Percentiles rank a stretch among this genome's conserved stretches.
Evolutionary conservation across 2,888 invertebrate genomes (phyloP).

Genomic region (Apodemia duryi): DNA sequence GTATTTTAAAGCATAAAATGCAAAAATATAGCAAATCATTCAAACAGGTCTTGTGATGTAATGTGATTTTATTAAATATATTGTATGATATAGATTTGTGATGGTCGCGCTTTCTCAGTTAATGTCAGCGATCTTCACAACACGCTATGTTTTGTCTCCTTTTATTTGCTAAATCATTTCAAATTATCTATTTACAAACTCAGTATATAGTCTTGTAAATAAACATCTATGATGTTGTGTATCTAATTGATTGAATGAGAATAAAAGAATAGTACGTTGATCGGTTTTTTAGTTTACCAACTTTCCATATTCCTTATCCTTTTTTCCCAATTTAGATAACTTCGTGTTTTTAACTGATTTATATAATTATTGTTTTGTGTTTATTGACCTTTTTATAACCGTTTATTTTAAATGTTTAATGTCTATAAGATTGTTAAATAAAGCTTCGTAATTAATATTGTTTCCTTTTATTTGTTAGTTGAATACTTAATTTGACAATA

Average conservation of each 20-base stretch:
- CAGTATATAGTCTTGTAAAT: slow-evolving; percentile 67
- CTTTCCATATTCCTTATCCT: slow-evolving; percentile 23
- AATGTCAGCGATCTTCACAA: slow-evolving; percentile 42
- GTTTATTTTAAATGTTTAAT: neutral
- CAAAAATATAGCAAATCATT: slow-evolving; percentile 31
- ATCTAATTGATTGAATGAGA: slow-evolving; percentile 67
- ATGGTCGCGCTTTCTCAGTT: slow-evolving; percentile 40
- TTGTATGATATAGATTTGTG: slow-evolving; percentile 35
- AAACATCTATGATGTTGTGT: slow-evolving; percentile 71
- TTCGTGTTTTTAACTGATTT: neutral
- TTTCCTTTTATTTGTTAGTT: neutral
- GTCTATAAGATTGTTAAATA: no score
- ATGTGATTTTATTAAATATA: slow-evolving; percentile 23
- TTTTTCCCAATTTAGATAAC: neutral
- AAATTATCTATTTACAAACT: slow-evolving; percentile 49
- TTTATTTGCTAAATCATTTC: slow-evolving; percentile 44
- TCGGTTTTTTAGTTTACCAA: slow-evolving; percentile 34
- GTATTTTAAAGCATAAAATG: slow-evolving; percentile 59
- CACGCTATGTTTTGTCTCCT: slow-evolving; percentile 47
- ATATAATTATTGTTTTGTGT: neutral
- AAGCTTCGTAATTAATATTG: neutral
- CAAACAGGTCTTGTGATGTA: slow-evolving; percentile 25
- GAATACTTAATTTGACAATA: neutral
- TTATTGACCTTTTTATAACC: neutral
- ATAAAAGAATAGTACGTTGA: slow-evolving; percentile 74